Conservation (phyloP, 2,888 invertebrate genomes). For the Temnothorax ravouxi region DNA sequence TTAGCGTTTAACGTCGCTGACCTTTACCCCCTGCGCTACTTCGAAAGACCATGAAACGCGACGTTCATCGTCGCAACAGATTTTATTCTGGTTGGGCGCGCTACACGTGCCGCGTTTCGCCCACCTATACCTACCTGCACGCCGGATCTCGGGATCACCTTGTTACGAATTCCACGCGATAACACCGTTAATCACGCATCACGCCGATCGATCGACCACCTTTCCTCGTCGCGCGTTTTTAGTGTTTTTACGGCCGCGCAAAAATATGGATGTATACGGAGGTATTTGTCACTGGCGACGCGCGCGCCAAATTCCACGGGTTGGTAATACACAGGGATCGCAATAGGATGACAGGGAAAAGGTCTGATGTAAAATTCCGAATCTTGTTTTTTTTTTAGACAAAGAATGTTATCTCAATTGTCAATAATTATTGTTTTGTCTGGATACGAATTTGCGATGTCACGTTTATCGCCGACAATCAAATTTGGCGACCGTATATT, state of each 20-base stretch:
- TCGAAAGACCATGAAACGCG: slow-evolving; percentile 48
- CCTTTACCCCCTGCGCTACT: slow-evolving; percentile 52
- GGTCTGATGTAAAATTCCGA: not conserved
- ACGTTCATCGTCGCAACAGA: slow-evolving; percentile 29
- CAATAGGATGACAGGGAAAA: not conserved
- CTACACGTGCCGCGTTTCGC: slow-evolving; percentile 24
- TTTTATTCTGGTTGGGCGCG: slow-evolving; percentile 13
- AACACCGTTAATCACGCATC: slow-evolving; percentile 70
- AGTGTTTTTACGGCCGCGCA: slow-evolving; percentile 15
- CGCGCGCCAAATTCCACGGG: not conserved
- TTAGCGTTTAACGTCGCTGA: slow-evolving; percentile 32
- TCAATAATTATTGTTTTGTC: not conserved
- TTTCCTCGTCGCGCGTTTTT: slow-evolving; percentile 9
- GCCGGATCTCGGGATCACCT: slow-evolving; percentile 49
- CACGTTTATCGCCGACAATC: not conserved
- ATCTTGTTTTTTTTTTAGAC: not conserved
- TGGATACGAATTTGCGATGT: not conserved
- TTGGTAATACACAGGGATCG: not conserved
- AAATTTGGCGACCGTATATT: not conserved
- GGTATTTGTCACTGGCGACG: slow-evolving; percentile 1
- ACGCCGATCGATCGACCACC: slow-evolving; percentile 53
- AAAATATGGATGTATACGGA: slow-evolving; percentile 6
- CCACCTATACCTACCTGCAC: not conserved
- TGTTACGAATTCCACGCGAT: slow-evolving; percentile 72
- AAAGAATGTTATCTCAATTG: not conserved